Conservation (phyloP, 1,140 invertebrate genomes). For the Brachionus rotundiformis region DNA sequence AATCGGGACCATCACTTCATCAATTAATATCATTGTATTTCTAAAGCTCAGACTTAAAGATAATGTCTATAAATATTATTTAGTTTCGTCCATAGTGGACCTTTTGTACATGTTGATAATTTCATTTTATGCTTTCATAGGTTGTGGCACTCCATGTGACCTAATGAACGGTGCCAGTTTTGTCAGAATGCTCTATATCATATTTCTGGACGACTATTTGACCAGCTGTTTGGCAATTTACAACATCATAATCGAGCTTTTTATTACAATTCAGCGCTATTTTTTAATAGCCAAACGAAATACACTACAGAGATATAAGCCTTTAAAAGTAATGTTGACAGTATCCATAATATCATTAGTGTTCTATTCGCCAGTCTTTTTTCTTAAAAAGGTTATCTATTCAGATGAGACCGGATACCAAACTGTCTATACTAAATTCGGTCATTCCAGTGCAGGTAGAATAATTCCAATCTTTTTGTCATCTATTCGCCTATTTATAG, state of each 20-base stretch:
- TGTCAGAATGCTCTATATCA: not conserved
- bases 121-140: not conserved
- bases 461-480: conserved; percentile 11
- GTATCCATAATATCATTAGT: not conserved
- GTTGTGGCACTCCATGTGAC: conserved; percentile 23
- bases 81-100: not conserved
- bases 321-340: not conserved
- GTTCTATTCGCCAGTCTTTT: not conserved
- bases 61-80: conserved; percentile 26
- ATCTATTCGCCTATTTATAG: not conserved
- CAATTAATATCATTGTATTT: not conserved
- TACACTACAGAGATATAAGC: not conserved
- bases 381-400: not conserved
- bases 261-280: not conserved
- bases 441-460: not conserved
- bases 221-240: conserved; percentile 31
- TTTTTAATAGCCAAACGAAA: conserved; percentile 1
- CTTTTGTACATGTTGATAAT: conserved; percentile 2
- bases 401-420: not conserved
- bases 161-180: not conserved
- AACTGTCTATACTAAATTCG: not conserved
- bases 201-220: conserved; percentile 2
- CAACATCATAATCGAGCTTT: conserved; percentile 5
- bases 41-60: not conserved
- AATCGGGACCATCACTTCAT: not conserved